Evolutionary conservation across 35 echinoderm and acorn worm genomes (phyloP).

Genomic region (Lytechinus pictus): DNA sequence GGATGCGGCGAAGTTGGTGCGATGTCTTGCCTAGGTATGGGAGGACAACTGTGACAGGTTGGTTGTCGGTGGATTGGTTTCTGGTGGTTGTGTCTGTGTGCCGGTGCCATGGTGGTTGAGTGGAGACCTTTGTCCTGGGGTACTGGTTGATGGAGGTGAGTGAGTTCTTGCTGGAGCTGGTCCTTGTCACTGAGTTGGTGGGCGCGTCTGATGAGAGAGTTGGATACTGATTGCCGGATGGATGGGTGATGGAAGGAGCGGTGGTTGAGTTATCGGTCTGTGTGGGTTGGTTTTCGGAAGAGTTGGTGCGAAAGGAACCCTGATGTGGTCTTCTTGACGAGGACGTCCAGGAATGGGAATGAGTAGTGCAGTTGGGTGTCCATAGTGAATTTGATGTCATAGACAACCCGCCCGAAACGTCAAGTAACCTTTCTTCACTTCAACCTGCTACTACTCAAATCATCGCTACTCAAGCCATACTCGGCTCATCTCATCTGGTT

Average conservation of each 20-base stretch:
- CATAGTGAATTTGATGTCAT: background rate
- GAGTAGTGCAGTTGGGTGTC: background rate
- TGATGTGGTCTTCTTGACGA: background rate
- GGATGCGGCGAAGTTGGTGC: too few relatives aligned
- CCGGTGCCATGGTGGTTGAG: background rate
- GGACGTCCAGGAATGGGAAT: background rate
- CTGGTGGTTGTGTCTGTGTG: background rate
- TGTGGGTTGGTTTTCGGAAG: slow-evolving; percentile 21
- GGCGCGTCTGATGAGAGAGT: slow-evolving; percentile 10
- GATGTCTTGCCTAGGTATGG: too few relatives aligned
- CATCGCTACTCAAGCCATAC: too few relatives aligned
- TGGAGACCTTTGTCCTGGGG: background rate
- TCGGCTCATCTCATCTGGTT: too few relatives aligned
- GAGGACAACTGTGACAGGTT: too few relatives aligned
- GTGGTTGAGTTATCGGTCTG: slow-evolving; percentile 3
- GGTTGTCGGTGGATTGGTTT: background rate
- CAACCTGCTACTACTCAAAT: too few relatives aligned
- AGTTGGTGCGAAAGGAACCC: background rate
- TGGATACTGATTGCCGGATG: slow-evolving; percentile 18
- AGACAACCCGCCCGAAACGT: too few relatives aligned
- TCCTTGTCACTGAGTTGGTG: slow-evolving; percentile 22
- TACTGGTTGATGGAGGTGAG: slow-evolving; percentile 50
- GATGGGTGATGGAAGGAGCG: slow-evolving; percentile 32
- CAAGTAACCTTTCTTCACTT: too few relatives aligned
- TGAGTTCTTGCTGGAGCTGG: slow-evolving; percentile 38